Conservation (phyloP, 37 sponge, comb jelly and placozoan species). For the Halichondria panicea region DNA sequence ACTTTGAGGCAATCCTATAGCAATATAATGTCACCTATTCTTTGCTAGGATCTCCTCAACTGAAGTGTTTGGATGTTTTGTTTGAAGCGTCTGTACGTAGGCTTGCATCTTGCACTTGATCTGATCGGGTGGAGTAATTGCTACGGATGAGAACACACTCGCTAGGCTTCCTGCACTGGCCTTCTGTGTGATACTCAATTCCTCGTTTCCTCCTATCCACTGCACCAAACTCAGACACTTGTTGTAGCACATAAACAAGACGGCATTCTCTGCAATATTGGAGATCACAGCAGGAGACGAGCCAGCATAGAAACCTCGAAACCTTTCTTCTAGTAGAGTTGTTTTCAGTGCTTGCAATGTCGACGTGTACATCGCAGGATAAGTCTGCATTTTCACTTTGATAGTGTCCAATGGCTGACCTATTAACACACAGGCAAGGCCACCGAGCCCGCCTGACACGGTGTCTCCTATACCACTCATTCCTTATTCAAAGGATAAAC, state of each 20-base stretch:
- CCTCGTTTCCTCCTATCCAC: constrained; percentile 12
- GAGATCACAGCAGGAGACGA: constrained; percentile 35
- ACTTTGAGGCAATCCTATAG: too few species aligned
- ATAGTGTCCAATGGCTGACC: constrained; percentile 82
- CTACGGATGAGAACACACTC: constrained; percentile 37
- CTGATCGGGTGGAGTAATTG: constrained; percentile 42
- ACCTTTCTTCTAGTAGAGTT: constrained; percentile 31
- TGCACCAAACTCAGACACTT: constrained; percentile 36
- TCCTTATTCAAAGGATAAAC: too few species aligned
- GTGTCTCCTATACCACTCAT: constrained; percentile 23
- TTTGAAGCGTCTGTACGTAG: too few species aligned
- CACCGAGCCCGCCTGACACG: constrained; percentile 48
- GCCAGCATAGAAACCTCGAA: constrained; percentile 54
- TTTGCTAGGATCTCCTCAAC: too few species aligned
- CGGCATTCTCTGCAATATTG: constrained; percentile 60
- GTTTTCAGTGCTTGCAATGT: constrained; percentile 5
- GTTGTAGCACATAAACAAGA: constrained; percentile 49
- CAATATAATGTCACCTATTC: too few species aligned
- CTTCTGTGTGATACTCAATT: constrained; percentile 9
- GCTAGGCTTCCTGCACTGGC: constrained; percentile 50
- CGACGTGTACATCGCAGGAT: constrained; percentile 29
- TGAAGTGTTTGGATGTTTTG: too few species aligned
- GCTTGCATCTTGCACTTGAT: too few species aligned
- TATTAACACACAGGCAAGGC: constrained; percentile 42
- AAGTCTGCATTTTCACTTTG: constrained; percentile 63